Conservation (phyloP, 2,113 vertebrate species). For the Crotalus viridis region DNA sequence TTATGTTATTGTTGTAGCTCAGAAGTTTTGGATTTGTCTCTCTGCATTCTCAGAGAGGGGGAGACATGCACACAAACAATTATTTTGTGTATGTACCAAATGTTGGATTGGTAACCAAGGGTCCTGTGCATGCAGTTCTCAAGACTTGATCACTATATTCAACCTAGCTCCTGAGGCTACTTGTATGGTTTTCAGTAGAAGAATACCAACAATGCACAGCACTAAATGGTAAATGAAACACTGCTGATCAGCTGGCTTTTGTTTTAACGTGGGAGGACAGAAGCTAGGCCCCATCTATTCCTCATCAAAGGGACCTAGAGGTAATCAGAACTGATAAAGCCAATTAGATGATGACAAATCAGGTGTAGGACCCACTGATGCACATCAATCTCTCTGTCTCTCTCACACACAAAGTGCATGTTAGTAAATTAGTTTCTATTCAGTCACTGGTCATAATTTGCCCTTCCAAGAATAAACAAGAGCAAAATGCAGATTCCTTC, state of each 20-base stretch:
- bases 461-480: constrained; percentile 1
- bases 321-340: neutral
- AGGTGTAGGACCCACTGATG: neutral
- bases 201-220: neutral
- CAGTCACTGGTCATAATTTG: constrained; percentile 6
- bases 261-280: neutral
- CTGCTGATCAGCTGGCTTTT: neutral
- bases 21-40: constrained; percentile 18
- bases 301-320: neutral
- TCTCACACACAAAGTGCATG: constrained; percentile 23
- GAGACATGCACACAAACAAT: constrained; percentile 40
- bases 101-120: constrained; percentile 19
- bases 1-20: constrained; percentile 49
- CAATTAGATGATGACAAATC: neutral
- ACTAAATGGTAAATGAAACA: neutral
- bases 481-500: neutral
- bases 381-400: neutral
- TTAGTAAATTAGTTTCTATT: constrained; percentile 8
- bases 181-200: neutral
- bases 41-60: constrained; percentile 31
- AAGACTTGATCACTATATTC: neutral
- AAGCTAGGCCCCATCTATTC: neutral
- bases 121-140: neutral
- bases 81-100: neutral
- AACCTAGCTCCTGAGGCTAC: neutral